Conservation (phyloP, 2,797 vertebrate species). For the Zalophus californianus region DNA sequence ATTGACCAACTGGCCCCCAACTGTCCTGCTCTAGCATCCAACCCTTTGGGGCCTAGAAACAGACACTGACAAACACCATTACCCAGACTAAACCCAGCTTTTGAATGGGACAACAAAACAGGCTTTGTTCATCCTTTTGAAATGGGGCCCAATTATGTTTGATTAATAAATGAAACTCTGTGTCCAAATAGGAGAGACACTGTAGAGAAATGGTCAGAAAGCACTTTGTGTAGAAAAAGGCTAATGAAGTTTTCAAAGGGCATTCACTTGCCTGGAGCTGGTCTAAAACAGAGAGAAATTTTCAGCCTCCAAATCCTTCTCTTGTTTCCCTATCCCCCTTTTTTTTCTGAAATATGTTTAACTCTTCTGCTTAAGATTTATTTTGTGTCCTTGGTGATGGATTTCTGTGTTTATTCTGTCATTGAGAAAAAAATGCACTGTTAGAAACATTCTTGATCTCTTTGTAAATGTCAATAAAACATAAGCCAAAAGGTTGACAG, state of each 20-base stretch:
- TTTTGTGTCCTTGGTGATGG: conserved; percentile 71
- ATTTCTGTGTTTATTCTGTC: conserved; percentile 81
- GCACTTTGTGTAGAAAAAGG: conserved; percentile 66
- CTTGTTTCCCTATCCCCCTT: conserved; percentile 29
- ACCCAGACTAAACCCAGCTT: conserved; percentile 75
- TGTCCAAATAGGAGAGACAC: conserved; percentile 71
- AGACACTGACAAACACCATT: conserved; percentile 67
- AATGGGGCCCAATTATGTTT: conserved; percentile 80
- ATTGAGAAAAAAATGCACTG: conserved; percentile 67
- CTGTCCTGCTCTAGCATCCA: conserved; percentile 45
- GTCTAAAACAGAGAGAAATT: conserved; percentile 5
- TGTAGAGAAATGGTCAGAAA: conserved; percentile 66
- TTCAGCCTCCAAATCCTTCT: conserved; percentile 44
- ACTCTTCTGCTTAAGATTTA: conserved; percentile 78
- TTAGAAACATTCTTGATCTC: conserved; percentile 80
- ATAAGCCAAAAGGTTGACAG: conserved; percentile 72
- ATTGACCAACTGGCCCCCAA: conserved; percentile 45
- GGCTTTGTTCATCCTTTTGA: conserved; percentile 80
- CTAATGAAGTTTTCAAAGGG: conserved; percentile 35
- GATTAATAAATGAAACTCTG: conserved; percentile 83
- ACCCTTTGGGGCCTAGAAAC: conserved; percentile 45
- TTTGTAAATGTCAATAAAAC: conserved; percentile 80
- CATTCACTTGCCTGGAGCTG: conserved; percentile 49
- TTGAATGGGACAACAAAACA: conserved; percentile 73
- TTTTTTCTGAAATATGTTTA: conserved; percentile 74